phyloP scores from a whole-genome alignment of 2,888 invertebrate genomes.

The Drosophila kambysellisi region DNA sequence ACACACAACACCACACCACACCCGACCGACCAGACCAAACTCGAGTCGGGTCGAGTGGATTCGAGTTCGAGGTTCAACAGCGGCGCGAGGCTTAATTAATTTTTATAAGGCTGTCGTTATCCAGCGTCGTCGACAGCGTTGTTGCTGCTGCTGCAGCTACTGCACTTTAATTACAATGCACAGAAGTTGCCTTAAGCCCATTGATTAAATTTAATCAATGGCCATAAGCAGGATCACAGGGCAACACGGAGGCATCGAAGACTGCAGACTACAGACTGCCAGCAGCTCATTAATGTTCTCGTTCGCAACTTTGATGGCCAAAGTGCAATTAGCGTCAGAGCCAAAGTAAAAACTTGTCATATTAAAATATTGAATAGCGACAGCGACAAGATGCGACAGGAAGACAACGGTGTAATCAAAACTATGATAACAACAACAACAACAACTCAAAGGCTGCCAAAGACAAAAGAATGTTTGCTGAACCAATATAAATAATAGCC shows the following conservation, averaged over 20 bases:
- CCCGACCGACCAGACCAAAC: background rate
- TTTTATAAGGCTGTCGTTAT: conserved; percentile 76
- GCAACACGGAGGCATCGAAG: conserved; percentile 6
- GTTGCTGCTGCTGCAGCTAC: conserved; percentile 5
- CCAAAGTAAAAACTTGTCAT: conserved; percentile 71
- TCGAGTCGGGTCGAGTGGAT: conserved; percentile 3
- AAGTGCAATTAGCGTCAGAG: conserved; percentile 75
- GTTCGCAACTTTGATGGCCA: conserved; percentile 69
- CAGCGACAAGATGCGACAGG: conserved; percentile 47
- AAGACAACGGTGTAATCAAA: conserved; percentile 18
- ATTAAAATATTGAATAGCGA: conserved; percentile 77
- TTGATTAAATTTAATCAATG: conserved; percentile 80
- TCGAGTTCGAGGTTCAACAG: conserved; percentile 42
- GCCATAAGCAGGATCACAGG: conserved; percentile 68
- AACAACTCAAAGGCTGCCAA: conserved; percentile 7
- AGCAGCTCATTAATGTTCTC: conserved; percentile 72
- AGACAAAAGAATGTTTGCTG: conserved; percentile 10
- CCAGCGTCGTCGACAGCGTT: conserved; percentile 34
- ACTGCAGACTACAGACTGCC: conserved; percentile 1
- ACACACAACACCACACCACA: background rate
- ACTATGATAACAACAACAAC: conserved; percentile 1
- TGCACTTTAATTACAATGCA: conserved; percentile 80
- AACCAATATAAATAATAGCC: conserved; percentile 16
- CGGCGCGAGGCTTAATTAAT: conserved; percentile 73
- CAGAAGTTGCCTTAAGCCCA: conserved; percentile 78